Conservation (phyloP, 2,888 invertebrate genomes). For the Caenorhabditis uteleia region DNA sequence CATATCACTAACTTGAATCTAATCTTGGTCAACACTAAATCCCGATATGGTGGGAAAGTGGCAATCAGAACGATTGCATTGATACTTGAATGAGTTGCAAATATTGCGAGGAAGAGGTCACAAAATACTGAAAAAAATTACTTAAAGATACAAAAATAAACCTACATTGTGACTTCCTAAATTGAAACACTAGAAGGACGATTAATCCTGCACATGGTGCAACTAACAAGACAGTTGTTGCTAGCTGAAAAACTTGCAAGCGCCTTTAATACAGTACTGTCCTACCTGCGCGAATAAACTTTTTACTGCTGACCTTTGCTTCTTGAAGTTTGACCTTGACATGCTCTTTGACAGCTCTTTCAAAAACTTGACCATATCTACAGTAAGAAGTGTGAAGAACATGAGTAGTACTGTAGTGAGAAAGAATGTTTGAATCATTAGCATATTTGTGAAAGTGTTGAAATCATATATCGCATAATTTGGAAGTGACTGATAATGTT, state of each 20-base stretch:
- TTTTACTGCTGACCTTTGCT: constrained; percentile 7
- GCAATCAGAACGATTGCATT: constrained; percentile 14
- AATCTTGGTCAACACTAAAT: constrained; percentile 2
- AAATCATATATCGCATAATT: not conserved
- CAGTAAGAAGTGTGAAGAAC: not conserved
- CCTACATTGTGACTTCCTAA: constrained; percentile 8
- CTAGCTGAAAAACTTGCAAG: constrained; percentile 5
- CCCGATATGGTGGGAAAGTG: constrained; percentile 17
- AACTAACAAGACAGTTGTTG: constrained; percentile 3
- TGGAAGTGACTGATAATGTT: not conserved
- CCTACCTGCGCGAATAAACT: constrained; percentile 10
- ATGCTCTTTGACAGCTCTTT: not conserved
- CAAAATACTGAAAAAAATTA: constrained; percentile 18
- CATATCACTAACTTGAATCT: too few species aligned
- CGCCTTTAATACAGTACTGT: too few species aligned
- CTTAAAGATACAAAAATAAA: not conserved
- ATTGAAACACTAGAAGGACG: not conserved
- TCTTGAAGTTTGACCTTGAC: constrained; percentile 1
- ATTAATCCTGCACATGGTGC: not conserved
- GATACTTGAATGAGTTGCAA: constrained; percentile 12
- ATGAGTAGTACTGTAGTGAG: not conserved
- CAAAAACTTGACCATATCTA: constrained; percentile 5
- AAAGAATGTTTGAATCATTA: not conserved
- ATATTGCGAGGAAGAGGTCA: constrained; percentile 4
- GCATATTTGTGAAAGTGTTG: not conserved